Base-by-base conservation (phyloP, 1,140 invertebrate genomes). In the Aporrectodea caliginosa region DNA sequence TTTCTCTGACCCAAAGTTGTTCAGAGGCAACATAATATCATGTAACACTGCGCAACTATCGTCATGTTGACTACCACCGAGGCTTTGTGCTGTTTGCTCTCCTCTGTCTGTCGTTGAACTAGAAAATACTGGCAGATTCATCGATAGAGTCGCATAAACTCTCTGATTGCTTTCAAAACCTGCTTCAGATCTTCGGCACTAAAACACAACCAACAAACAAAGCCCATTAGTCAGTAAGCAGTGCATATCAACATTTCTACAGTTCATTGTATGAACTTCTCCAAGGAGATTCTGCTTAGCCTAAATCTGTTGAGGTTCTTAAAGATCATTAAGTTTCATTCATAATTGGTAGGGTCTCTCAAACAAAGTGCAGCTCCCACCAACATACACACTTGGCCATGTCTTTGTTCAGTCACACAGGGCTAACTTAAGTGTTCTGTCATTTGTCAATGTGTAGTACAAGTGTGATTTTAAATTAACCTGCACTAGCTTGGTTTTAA, bases 91-190 rank as follows among this genome's bases (percentile, higher is more conserved):
- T n/a, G n/a, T n/a, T n/a, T n/a, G n/a, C n/a, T n/a, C n/a, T n/a
- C n/a, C n/a, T n/a, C n/a, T n/a, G n/a, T n/a, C n/a, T n/a, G n/a
- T n/a, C n/a, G n/a, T n/a, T n/a, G n/a, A n/a, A n/a, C n/a, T n/a
- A n/a, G n/a, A n/a, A n/a, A n/a, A n/a, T n/a, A n/a, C n/a, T n/a
- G n/a, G n/a, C n/a, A n/a, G n/a, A n/a, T 76, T 82, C 78, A 94
- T 90, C 93, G 92, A 87, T 92, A 95, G 31, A 94, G 89, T 82
- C 93, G 90, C 34, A 92, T 91, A 85, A 95, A 94, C 82, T 93
- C 92, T 87, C 92, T 90, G 76, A 95, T 84, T 30, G 92, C 91
- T 82, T 91, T 88, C 14, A 91, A 91, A 71, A 95, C 90, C 35
- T 91, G 89, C 88, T 93, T 94, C 75, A 92, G 86, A 82, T 91